These are phyloP conservation scores for Athene cunicularia DNA, from an alignment of 2,113 vertebrate genomes.

Conservation along the genomic window DNA sequence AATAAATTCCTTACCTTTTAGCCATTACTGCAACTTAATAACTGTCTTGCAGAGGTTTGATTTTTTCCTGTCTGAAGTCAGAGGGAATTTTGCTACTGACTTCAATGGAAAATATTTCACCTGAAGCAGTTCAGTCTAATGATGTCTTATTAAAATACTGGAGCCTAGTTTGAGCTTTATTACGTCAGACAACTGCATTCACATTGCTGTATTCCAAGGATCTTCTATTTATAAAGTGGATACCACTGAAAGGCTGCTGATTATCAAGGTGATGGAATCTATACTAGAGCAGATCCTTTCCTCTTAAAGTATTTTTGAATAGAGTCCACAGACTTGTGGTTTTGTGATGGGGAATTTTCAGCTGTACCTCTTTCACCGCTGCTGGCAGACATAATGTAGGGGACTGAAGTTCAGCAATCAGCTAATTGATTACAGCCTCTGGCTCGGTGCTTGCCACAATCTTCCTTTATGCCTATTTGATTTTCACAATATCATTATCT, in stretches of 20 bases:
- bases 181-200: background rate
- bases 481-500: background rate
- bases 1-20: slow-evolving; percentile 26
- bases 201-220: background rate
- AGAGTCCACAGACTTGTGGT: background rate
- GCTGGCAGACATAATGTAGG: background rate
- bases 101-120: background rate
- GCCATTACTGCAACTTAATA: background rate
- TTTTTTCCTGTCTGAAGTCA: background rate
- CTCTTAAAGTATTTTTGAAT: background rate
- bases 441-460: background rate
- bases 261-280: background rate
- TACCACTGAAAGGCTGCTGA: background rate
- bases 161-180: background rate
- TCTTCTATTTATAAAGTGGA: background rate
- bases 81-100: background rate
- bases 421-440: background rate
- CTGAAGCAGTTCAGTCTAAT: background rate
- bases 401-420: background rate
- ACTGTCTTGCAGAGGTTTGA: background rate
- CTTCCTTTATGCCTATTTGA: background rate
- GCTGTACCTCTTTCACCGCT: background rate
- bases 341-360: background rate
- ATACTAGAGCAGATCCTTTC: background rate
- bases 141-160: slow-evolving; percentile 26